Evolutionary conservation across 2,888 invertebrate genomes (phyloP).

Genomic region (Drosophila sordidula): DNA sequence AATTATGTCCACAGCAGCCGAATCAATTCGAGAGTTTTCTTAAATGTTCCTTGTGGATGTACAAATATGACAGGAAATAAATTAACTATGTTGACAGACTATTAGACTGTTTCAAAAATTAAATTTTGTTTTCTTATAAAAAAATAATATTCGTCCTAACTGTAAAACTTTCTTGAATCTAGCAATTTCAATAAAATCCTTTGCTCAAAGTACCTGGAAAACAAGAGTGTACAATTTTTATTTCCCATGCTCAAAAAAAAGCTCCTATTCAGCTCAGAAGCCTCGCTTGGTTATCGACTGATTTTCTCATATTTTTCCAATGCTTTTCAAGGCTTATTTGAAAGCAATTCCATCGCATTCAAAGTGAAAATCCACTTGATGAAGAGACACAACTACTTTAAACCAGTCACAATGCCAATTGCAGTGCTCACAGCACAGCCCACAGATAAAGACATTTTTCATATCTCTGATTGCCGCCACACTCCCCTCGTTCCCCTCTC

Average conservation of each 20-base stretch:
- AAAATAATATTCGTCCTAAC: too few species aligned
- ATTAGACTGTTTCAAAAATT: too few species aligned
- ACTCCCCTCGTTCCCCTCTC: neutral
- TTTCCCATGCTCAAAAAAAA: neutral
- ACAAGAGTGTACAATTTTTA: neutral
- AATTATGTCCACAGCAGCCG: constrained; percentile 25
- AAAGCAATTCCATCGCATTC: constrained; percentile 27
- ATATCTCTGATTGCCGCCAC: constrained; percentile 44
- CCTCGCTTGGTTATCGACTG: constrained; percentile 1
- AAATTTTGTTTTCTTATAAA: too few species aligned
- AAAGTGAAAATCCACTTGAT: constrained; percentile 28
- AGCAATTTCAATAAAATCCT: neutral
- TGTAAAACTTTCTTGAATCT: neutral
- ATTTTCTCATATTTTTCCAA: neutral
- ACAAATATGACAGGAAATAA: too few species aligned
- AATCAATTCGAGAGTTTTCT: neutral
- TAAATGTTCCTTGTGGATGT: too few species aligned
- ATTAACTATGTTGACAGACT: too few species aligned
- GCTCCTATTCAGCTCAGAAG: neutral
- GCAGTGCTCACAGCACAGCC: constrained; percentile 21
- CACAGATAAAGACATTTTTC: constrained; percentile 66
- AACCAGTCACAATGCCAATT: constrained; percentile 36
- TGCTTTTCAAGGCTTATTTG: constrained; percentile 11
- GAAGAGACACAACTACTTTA: constrained; percentile 32
- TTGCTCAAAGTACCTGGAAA: neutral